Evolutionary conservation across 2,888 invertebrate genomes (phyloP).

Genomic region (Dolomedes plantarius): DNA sequence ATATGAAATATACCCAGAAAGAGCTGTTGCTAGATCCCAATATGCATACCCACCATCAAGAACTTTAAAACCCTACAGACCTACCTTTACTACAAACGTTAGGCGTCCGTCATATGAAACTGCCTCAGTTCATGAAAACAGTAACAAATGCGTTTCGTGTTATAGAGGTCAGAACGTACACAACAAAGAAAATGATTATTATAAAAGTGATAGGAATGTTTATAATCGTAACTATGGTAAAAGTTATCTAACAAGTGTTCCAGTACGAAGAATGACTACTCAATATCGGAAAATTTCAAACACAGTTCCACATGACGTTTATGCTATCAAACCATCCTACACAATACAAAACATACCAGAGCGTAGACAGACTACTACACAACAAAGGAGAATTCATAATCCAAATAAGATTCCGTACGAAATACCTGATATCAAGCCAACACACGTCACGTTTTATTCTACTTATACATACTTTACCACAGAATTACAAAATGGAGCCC

Average conservation of each 20-base stretch:
- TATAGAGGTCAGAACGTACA: not conserved
- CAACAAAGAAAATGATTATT: not conserved
- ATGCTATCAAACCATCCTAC: constrained; percentile 44
- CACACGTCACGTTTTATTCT: constrained; percentile 73
- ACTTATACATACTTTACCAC: constrained; percentile 73
- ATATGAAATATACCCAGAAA: constrained; percentile 36
- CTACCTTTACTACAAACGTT: constrained; percentile 38
- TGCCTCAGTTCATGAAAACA: not conserved
- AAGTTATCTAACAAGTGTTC: constrained; percentile 54
- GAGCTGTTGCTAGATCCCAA: constrained; percentile 28
- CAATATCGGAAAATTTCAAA: constrained; percentile 27
- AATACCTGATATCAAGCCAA: constrained; percentile 53
- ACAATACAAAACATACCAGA: not conserved
- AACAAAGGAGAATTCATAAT: constrained; percentile 14
- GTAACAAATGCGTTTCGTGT: constrained; percentile 17
- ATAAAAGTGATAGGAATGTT: not conserved
- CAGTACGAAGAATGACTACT: not conserved
- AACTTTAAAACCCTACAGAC: constrained; percentile 27
- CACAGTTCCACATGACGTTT: not conserved
- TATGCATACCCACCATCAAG: constrained; percentile 10
- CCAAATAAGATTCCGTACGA: constrained; percentile 24
- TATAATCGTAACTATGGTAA: not conserved
- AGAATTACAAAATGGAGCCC: constrained; percentile 67
- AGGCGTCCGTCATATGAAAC: constrained; percentile 17
- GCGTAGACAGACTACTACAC: not conserved